Evolutionary conservation across 2,888 invertebrate genomes (phyloP).

Genomic region (Lathronympha strigana): DNA sequence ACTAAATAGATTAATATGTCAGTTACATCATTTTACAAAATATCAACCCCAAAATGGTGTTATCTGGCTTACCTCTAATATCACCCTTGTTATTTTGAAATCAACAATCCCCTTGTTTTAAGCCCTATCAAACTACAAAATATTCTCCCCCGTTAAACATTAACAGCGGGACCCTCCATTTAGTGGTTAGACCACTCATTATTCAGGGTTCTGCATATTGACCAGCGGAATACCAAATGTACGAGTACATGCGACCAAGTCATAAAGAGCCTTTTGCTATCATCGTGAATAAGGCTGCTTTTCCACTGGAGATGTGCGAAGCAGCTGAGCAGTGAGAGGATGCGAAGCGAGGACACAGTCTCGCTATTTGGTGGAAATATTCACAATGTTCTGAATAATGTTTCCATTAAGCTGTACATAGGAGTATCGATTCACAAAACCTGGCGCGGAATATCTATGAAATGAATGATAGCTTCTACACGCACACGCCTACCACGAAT

Average conservation of each 20-base stretch:
- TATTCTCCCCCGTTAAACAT: constrained; percentile 76
- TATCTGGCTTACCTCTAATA: constrained; percentile 16
- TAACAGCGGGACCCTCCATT: constrained; percentile 73
- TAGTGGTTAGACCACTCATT: constrained; percentile 66
- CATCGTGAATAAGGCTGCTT: constrained; percentile 16
- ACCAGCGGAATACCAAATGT: constrained; percentile 65
- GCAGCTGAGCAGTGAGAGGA: too few relatives aligned
- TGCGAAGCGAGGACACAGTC: too few relatives aligned
- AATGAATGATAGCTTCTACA: too few relatives aligned
- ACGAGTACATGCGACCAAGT: constrained; percentile 52
- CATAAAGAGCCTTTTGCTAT: constrained; percentile 47
- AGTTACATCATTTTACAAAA: too few relatives aligned
- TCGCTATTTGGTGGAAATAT: too few relatives aligned
- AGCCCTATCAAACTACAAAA: constrained; percentile 69
- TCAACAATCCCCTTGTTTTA: constrained; percentile 66
- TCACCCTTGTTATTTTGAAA: constrained; percentile 53
- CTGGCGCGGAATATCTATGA: too few relatives aligned
- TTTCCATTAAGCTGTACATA: too few relatives aligned
- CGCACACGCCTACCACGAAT: too few relatives aligned
- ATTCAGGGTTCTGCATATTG: constrained; percentile 73
- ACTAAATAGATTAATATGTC: background rate
- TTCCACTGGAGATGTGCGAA: constrained; percentile 4
- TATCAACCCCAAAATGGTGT: too few relatives aligned
- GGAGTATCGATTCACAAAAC: too few relatives aligned
- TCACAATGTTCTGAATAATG: too few relatives aligned